Percentiles rank a stretch among this genome's conserved stretches.
These are phyloP conservation scores for Saccopteryx bilineata DNA, from an alignment of 2,113 vertebrate species.

Conservation along the genomic window DNA sequence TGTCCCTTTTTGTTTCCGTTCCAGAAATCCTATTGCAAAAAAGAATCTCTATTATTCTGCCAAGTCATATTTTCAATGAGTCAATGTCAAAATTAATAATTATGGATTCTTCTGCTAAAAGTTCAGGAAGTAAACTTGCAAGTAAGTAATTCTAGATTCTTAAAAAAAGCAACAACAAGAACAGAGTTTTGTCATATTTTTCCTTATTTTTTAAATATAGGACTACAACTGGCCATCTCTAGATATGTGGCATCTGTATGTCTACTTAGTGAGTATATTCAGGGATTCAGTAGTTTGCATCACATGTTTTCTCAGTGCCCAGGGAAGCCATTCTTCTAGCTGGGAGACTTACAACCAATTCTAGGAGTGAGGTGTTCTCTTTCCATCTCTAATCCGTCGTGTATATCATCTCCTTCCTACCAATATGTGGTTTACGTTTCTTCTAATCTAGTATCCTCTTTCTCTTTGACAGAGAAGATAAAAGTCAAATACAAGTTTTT, in stretches of 20 bases:
- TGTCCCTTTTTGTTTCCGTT: background rate
- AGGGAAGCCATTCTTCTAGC: background rate
- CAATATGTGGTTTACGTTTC: background rate
- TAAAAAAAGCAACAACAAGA: background rate
- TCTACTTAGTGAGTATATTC: background rate
- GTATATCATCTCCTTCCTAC: background rate
- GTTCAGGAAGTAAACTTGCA: background rate
- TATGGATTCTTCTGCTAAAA: background rate
- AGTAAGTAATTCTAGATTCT: background rate
- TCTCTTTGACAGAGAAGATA: background rate
- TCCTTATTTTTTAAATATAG: background rate
- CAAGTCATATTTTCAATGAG: background rate
- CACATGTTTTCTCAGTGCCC: background rate
- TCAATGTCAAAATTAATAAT: background rate
- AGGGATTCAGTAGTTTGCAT: background rate
- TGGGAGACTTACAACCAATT: background rate
- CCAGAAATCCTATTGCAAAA: background rate
- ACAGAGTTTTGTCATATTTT: background rate
- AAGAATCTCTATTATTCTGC: background rate
- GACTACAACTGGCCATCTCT: background rate
- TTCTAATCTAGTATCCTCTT: background rate
- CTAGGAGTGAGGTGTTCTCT: background rate
- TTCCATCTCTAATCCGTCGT: background rate
- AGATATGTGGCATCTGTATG: too few relatives aligned
- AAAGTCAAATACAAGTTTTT: background rate